These are phyloP conservation scores for Lontra canadensis DNA, from an alignment of 2,113 vertebrate genomes.

Conservation along the genomic window DNA sequence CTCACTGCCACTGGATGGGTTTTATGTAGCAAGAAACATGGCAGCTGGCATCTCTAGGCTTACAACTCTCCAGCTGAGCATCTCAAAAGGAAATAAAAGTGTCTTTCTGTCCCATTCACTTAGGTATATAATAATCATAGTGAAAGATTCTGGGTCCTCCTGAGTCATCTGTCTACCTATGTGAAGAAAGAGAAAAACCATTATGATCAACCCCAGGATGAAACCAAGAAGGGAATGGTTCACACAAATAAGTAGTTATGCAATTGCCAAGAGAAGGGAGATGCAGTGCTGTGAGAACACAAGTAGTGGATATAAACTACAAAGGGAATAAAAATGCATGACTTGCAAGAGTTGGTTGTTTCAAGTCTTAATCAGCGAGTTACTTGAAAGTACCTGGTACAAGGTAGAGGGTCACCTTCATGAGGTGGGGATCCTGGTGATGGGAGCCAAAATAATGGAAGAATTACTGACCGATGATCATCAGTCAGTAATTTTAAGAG, in stretches of 20 bases:
- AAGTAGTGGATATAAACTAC: not conserved
- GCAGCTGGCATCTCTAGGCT: not conserved
- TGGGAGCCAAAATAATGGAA: too few species aligned
- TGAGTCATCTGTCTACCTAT: not conserved
- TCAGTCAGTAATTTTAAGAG: too few species aligned
- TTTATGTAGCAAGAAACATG: not conserved
- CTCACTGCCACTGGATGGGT: not conserved
- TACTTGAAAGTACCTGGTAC: conserved; percentile 28
- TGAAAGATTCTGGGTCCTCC: not conserved
- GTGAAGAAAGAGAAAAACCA: not conserved
- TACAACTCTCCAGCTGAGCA: not conserved
- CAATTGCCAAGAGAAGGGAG: not conserved
- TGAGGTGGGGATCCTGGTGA: too few species aligned
- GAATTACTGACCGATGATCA: too few species aligned
- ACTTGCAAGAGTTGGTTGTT: not conserved
- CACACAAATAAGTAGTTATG: not conserved
- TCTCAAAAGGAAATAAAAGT: not conserved
- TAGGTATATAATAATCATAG: not conserved
- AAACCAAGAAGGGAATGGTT: conserved; percentile 22
- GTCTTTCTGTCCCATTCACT: not conserved
- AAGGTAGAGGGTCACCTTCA: not conserved
- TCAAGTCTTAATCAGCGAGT: conserved; percentile 8
- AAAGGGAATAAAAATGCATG: not conserved
- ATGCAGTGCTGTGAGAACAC: not conserved
- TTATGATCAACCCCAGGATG: not conserved